Base-by-base conservation (phyloP, 2,113 vertebrate genomes). In the Phylloscopus whistleri region DNA sequence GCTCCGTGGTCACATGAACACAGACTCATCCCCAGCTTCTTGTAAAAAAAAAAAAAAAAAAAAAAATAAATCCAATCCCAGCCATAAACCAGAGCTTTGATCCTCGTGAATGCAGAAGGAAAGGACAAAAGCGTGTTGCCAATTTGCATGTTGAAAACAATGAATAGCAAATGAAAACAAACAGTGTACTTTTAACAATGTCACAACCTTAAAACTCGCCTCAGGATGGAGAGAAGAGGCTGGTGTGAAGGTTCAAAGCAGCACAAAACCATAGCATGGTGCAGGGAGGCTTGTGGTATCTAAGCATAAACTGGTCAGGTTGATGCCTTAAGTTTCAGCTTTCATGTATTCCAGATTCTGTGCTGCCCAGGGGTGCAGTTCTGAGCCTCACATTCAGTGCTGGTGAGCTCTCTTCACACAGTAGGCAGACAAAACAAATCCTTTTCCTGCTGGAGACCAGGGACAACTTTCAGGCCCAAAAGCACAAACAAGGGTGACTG, bases 1-100 rank as follows among this genome's bases (percentile, higher is more conserved):
- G 94, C 83, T 86, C 79, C 72, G 64, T 39, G 64, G 79, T 90
- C 79, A 72, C 64, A 88, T 84, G 94, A 84, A 75, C n/a, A 37
- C 9, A 63, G 68, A 44, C 52, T 86, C 68, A 81, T 96, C 72
- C 41, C 43, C 60, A 59, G 76, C 52, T 95, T 78, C 85, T 84
- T 74, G 53, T 46, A 6, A 62, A 41, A 41, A 41, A 14, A 41
- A 67, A 37, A 11, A 11, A 44, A 11, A 46, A 53, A 56, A 37
- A 11, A 11, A 44, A 11, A 46, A 53, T 44, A 27, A 33, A 19
- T 37, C 22, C 24, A 44, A 33, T 10, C 30, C 31, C 48, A 79
- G 30, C 27, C 52, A 66, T 62, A 80, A 84, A 80, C 22, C 24
- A 80, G 35, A 48, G 27, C 60, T 95, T 95, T 96, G 79, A 74